Evolutionary conservation across 2,888 invertebrate species (phyloP), one percentile per base, ranked within the genome.

Genomic region (Spialia ferax): DNA sequence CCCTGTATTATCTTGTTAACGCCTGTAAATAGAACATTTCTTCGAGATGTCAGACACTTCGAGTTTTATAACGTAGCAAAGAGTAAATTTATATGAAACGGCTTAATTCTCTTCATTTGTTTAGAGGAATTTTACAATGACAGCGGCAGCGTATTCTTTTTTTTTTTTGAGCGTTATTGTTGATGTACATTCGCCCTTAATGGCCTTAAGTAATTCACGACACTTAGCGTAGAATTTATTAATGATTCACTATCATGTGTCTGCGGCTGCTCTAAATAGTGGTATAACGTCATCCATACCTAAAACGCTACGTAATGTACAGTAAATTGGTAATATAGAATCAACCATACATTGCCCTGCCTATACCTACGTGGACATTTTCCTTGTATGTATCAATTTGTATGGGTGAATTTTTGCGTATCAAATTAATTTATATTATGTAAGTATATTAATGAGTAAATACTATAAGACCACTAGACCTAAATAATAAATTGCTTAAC

Each of bases 1-100:
- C 87, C 88, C 85, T 77, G 83, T 71, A 77, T 88, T 90, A 89
- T 88, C 89, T 80, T 73, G 69, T 74, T 78, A 77, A 80, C 84
- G 83, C 83, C 80, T 78, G 78, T 80, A 82, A 81, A 87, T 85
- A 86, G 76, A 71, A 71, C 74, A 74, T 83, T 82, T 87, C 82
- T 83, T 79, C 78, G 52, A 23, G 13, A 22, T 35, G 55, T 26
- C 48, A 42, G 42, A 38, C 26, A 26, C 23, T 63, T 50, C 11
- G 32, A 50, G 38, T 63, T 18, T 54, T 15, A 20, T 18, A 48
- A 22, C 4, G 26, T n/a, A 48, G 48, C 48, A 57, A 35, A 57
- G 15, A 23, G 56, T 56, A 32, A 26, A 20, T n/a, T 35, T 29
- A 10, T 18, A n/a, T n/a, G n/a, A n/a, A n/a, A n/a, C n/a, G n/a